Conservation (phyloP, 2,113 vertebrate genomes). For the Ariopsis seemanni region DNA sequence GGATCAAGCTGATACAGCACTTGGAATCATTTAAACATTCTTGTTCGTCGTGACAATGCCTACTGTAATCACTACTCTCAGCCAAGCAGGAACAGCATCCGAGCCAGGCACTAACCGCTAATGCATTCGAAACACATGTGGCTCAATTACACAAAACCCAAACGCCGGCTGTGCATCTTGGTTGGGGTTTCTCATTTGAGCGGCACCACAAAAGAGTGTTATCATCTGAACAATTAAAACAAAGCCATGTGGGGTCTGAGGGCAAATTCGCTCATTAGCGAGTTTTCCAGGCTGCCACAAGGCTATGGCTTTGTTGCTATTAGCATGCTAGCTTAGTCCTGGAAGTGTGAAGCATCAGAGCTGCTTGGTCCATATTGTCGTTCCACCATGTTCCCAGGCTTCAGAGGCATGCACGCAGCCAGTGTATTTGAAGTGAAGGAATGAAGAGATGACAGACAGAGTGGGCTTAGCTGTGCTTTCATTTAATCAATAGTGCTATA, state of each 20-base stretch:
- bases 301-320: slow-evolving; percentile 64
- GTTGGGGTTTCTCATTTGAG: slow-evolving; percentile 79
- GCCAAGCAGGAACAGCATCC: slow-evolving; percentile 14
- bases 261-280: slow-evolving; percentile 87
- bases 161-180: slow-evolving; percentile 81
- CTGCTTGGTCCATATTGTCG: slow-evolving; percentile 44
- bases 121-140: slow-evolving; percentile 78
- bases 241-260: slow-evolving; percentile 80
- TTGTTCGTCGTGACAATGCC: slow-evolving; percentile 18
- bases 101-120: slow-evolving; percentile 41
- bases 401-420: slow-evolving; percentile 7
- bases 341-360: slow-evolving; percentile 81
- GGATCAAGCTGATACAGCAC: slow-evolving; percentile 18
- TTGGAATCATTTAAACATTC: slow-evolving; percentile 27
- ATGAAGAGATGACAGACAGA: slow-evolving; percentile 45
- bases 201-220: slow-evolving; percentile 79
- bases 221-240: slow-evolving; percentile 84
- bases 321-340: slow-evolving; percentile 68
- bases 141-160: slow-evolving; percentile 87
- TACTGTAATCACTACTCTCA: slow-evolving; percentile 31
- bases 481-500: slow-evolving; percentile 82
- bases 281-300: slow-evolving; percentile 82
- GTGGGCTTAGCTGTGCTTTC: slow-evolving; percentile 44
- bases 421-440: slow-evolving; percentile 71
- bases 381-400: slow-evolving; percentile 61